Evolutionary conservation across 2,888 invertebrate species (phyloP).

Genomic region (Callyntrura sp.): DNA sequence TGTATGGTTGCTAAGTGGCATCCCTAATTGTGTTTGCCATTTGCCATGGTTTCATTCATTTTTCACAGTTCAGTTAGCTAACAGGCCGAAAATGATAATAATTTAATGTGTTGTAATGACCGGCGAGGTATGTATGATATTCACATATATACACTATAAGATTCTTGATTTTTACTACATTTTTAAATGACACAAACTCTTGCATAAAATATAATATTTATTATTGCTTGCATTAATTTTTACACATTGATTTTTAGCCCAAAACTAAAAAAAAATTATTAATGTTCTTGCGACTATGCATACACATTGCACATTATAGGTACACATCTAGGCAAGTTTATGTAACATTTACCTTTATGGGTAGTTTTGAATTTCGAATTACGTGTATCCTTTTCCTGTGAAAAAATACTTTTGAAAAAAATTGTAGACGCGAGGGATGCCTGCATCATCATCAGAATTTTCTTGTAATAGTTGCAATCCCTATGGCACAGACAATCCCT

Average conservation of each 20-base stretch:
- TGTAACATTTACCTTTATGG: background rate
- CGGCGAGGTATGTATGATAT: too few species aligned
- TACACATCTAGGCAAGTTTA: too few species aligned
- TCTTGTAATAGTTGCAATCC: too few species aligned
- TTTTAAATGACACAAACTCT: constrained; percentile 50
- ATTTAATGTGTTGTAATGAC: constrained; percentile 11
- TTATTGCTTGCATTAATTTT: constrained; percentile 36
- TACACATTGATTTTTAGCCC: constrained; percentile 47
- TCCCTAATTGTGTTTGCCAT: background rate
- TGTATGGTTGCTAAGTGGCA: background rate
- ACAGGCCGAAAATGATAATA: background rate
- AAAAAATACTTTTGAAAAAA: too few species aligned
- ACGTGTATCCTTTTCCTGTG: background rate
- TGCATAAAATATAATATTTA: constrained; percentile 42
- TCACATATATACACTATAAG: background rate
- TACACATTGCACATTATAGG: constrained; percentile 1
- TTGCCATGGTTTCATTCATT: background rate
- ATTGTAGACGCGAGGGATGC: too few species aligned
- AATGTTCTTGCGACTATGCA: too few species aligned
- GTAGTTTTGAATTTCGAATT: background rate
- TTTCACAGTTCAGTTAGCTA: background rate
- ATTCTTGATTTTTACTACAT: background rate
- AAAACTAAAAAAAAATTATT: too few species aligned
- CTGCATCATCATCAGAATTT: too few species aligned
- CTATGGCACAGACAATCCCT: too few species aligned